These are phyloP conservation scores for Eupleurogrammus muticus DNA, from an alignment of 2,797 vertebrate genomes.

Conservation along the genomic window DNA sequence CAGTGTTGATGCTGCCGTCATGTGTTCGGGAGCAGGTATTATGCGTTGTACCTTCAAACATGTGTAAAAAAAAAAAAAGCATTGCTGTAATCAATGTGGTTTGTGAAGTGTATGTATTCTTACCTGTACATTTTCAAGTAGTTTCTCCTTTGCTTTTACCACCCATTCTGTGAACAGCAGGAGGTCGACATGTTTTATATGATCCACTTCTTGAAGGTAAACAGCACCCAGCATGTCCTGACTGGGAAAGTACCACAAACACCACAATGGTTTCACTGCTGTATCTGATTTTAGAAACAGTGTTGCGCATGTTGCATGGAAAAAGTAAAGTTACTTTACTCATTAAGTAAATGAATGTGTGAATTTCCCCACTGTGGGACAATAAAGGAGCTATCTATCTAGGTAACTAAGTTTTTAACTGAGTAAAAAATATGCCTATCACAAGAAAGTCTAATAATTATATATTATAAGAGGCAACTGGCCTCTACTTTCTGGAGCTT, in stretches of 20 bases:
- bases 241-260: conserved; percentile 52
- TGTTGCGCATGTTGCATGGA: too few relatives aligned
- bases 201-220: conserved; percentile 10
- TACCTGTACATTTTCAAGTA: conserved; percentile 60
- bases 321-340: too few relatives aligned
- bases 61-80: background rate
- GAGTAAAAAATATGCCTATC: too few relatives aligned
- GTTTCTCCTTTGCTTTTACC: conserved; percentile 32
- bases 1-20: too few relatives aligned
- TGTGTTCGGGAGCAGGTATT: too few relatives aligned
- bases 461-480: too few relatives aligned
- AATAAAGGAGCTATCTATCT: too few relatives aligned
- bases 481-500: too few relatives aligned
- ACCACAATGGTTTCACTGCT: conserved; percentile 5
- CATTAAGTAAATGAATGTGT: too few relatives aligned
- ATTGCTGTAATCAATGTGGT: background rate
- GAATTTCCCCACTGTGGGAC: too few relatives aligned
- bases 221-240: conserved; percentile 16
- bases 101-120: background rate
- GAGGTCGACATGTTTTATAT: conserved; percentile 34
- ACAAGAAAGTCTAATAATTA: too few relatives aligned
- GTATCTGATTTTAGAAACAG: background rate
- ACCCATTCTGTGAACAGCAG: conserved; percentile 48
- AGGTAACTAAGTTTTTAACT: too few relatives aligned
- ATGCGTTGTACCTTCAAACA: background rate